These are phyloP conservation scores for Proales similis DNA, from an alignment of 1,140 invertebrate genomes.

Conservation along the genomic window DNA sequence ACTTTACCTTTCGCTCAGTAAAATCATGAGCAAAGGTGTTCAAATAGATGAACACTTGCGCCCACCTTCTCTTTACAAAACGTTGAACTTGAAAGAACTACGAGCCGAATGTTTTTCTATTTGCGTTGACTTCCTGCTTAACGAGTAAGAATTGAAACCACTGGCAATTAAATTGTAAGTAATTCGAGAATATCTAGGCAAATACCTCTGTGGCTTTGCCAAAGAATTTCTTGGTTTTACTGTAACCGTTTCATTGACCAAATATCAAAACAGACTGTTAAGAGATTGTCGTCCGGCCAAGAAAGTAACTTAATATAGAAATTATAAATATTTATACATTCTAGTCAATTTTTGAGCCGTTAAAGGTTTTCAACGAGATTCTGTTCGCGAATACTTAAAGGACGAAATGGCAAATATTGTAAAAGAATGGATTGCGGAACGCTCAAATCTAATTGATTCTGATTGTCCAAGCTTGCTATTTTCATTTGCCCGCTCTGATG, in stretches of 20 bases:
- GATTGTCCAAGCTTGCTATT: slow-evolving; percentile 11
- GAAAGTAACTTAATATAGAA: not conserved
- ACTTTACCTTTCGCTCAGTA: not conserved
- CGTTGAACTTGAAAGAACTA: slow-evolving; percentile 10
- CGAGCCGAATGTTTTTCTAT: slow-evolving; percentile 5
- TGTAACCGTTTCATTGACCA: slow-evolving; percentile 18
- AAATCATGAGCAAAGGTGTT: slow-evolving; percentile 10
- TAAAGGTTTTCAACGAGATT: slow-evolving; percentile 14
- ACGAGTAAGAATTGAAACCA: slow-evolving; percentile 6
- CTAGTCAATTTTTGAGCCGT: not conserved
- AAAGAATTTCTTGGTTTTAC: slow-evolving; percentile 35
- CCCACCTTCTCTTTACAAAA: slow-evolving; percentile 7
- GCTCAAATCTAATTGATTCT: slow-evolving; percentile 23
- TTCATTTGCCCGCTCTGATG: slow-evolving; percentile 20
- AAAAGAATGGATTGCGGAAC: slow-evolving; percentile 32
- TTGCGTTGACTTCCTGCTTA: slow-evolving; percentile 3
- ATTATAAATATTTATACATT: not conserved
- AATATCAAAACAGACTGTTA: too few species aligned
- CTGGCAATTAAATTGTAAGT: not conserved
- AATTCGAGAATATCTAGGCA: slow-evolving; percentile 1
- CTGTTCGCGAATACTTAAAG: slow-evolving; percentile 2
- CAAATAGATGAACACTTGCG: slow-evolving; percentile 23
- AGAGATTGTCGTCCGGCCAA: too few species aligned
- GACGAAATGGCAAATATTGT: slow-evolving; percentile 14
- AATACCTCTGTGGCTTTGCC: slow-evolving; percentile 15